Percentiles rank a stretch among this genome's conserved stretches.
Conservation (phyloP, 2,888 invertebrate genomes). For the Shargacucullia verbasci region DNA sequence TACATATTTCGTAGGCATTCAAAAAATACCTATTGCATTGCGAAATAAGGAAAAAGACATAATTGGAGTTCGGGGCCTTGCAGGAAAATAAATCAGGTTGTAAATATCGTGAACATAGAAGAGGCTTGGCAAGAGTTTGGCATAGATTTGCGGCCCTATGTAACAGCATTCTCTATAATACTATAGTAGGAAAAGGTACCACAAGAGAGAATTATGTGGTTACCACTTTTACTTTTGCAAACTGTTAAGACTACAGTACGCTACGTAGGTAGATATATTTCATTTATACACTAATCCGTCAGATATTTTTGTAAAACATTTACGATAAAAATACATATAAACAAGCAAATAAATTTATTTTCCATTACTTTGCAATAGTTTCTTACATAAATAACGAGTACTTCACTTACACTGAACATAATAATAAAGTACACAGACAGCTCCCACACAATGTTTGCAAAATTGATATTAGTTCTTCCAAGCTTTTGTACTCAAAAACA, state of each 20-base stretch:
- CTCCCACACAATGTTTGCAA: constrained; percentile 25
- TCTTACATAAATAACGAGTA: constrained; percentile 1
- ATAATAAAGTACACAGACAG: constrained; percentile 31
- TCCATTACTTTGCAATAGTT: background rate
- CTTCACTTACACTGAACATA: constrained; percentile 8
- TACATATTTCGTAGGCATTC: too few species aligned
- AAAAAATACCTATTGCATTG: too few species aligned
- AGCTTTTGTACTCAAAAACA: constrained; percentile 37
- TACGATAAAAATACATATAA: background rate
- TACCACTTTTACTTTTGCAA: constrained; percentile 33
- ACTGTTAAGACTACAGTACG: too few species aligned
- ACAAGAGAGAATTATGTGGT: constrained; percentile 22
- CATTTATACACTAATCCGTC: too few species aligned
- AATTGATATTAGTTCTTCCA: constrained; percentile 39
- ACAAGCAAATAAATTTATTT: background rate
- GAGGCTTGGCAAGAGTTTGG: background rate
- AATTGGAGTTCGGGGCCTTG: too few species aligned
- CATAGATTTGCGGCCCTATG: constrained; percentile 4
- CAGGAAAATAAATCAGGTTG: too few species aligned
- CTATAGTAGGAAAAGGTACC: background rate
- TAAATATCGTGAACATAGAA: background rate
- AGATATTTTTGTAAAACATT: background rate
- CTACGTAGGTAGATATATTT: too few species aligned
- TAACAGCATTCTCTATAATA: too few species aligned
- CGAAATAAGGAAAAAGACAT: too few species aligned